Percentiles rank a stretch among this genome's conserved stretches.
phyloP scores from a whole-genome alignment of 2,888 invertebrate species.

The Macrophya alboannulata region DNA sequence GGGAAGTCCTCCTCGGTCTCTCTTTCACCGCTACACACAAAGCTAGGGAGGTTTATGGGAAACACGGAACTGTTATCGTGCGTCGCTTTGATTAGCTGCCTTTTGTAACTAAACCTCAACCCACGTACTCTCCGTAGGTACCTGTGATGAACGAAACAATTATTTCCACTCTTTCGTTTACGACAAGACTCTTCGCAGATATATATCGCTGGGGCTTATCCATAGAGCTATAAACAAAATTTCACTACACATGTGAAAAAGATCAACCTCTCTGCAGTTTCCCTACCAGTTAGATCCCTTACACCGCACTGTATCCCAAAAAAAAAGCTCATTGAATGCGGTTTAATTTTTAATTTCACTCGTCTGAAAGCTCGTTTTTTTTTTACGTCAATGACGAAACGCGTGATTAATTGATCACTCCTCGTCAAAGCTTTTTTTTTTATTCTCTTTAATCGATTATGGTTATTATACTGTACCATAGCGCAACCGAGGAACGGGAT shows the following conservation, averaged over 20 bases:
- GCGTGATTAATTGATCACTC: conserved; percentile 29
- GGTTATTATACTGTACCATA: neutral
- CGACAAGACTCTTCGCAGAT: neutral
- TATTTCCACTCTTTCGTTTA: conserved; percentile 19
- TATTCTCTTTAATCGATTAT: conserved; percentile 41
- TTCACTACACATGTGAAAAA: neutral
- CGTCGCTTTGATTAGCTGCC: conserved; percentile 44
- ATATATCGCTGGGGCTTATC: neutral
- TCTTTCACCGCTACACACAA: conserved; percentile 2
- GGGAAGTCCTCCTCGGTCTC: neutral
- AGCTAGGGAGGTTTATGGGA: conserved; percentile 30
- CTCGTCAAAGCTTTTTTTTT: conserved; percentile 19
- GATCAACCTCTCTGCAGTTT: neutral
- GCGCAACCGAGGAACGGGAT: conserved; percentile 49
- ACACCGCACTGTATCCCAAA: neutral
- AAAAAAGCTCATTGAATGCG: neutral
- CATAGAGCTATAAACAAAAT: neutral
- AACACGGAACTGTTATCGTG: conserved; percentile 33
- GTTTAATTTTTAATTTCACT: neutral
- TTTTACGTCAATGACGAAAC: neutral
- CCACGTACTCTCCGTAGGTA: neutral
- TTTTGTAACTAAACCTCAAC: conserved; percentile 34
- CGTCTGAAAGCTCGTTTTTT: neutral
- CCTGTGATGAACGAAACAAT: conserved; percentile 45
- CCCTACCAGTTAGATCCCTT: conserved; percentile 2